A percentile compares a stretch with the other conserved stretches of the same genome.
Conservation (phyloP, 2,797 vertebrate species). For the Allobates femoralis region DNA sequence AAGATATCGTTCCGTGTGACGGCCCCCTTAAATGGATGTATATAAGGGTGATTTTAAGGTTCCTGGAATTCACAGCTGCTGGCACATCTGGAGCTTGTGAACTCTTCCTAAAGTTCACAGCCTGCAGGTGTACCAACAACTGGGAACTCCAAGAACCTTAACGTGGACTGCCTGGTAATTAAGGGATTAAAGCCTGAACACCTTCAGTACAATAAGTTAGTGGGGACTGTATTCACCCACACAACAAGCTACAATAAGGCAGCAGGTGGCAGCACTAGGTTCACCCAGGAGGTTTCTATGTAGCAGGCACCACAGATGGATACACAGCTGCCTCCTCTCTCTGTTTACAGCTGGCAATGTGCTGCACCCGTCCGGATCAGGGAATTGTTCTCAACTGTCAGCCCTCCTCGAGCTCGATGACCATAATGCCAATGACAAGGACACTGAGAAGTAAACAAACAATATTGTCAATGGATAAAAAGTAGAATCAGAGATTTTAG, state of each 20-base stretch:
- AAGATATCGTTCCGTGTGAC: no score
- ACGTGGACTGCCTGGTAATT: neutral
- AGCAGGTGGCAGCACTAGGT: conserved; percentile 12
- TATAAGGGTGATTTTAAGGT: no score
- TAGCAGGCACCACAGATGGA: conserved; percentile 27
- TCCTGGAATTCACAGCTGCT: no score
- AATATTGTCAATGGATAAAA: no score
- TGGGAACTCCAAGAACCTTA: no score
- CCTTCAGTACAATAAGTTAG: neutral
- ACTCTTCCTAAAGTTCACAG: no score
- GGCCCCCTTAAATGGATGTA: no score
- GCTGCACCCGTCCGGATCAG: neutral
- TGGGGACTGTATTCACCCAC: neutral
- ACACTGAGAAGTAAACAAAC: no score
- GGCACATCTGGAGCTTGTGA: no score
- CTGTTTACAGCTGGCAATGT: neutral
- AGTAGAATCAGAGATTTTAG: no score
- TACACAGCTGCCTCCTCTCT: conserved; percentile 8
- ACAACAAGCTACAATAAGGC: neutral
- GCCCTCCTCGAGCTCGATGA: neutral
- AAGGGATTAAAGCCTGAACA: neutral
- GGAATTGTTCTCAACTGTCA: neutral
- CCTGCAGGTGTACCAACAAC: no score
- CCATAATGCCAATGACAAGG: neutral
- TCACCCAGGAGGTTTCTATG: neutral